A percentile compares a stretch with the other conserved stretches of the same genome.
phyloP scores from a whole-genome alignment of 2,888 invertebrate genomes.

The Globia sparganii region DNA sequence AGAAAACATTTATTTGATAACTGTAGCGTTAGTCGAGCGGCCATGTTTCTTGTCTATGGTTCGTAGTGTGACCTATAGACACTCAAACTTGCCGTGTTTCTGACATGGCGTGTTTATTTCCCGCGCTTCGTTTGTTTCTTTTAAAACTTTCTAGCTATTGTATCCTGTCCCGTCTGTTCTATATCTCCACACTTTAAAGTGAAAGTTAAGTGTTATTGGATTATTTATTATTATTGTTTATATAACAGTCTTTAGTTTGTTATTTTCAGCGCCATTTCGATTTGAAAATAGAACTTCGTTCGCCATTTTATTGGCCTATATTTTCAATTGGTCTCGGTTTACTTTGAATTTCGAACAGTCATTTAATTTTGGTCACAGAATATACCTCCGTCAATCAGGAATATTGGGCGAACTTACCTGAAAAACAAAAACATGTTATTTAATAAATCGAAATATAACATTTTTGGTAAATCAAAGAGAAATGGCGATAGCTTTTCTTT shows the following conservation, averaged over 20 bases:
- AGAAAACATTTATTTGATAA: conserved; percentile 64
- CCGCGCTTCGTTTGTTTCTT: conserved; percentile 74
- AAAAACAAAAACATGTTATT: conserved; percentile 46
- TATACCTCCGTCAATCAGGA: conserved; percentile 23
- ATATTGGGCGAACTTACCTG: conserved; percentile 59
- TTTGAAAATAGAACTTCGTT: conserved; percentile 29
- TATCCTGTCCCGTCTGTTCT: conserved; percentile 60
- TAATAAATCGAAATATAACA: conserved; percentile 36
- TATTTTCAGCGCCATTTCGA: conserved; percentile 1
- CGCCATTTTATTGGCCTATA: background rate
- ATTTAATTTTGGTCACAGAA: too few relatives aligned
- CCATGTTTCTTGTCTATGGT: conserved; percentile 61
- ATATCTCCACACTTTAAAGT: conserved; percentile 32
- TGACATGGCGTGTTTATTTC: conserved; percentile 77
- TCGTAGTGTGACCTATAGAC: conserved; percentile 59
- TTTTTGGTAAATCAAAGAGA: conserved; percentile 38
- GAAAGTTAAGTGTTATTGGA: conserved; percentile 22
- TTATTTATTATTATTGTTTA: conserved; percentile 15
- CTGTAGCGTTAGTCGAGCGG: conserved; percentile 51
- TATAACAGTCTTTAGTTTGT: conserved; percentile 4
- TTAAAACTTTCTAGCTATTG: conserved; percentile 74
- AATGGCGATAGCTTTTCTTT: conserved; percentile 31
- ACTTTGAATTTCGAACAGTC: conserved; percentile 16
- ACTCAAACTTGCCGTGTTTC: conserved; percentile 70
- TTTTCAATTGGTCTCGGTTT: conserved; percentile 24